Evolutionary conservation across 2,797 vertebrate genomes (phyloP).

Genomic region (Anguilla obscura): DNA sequence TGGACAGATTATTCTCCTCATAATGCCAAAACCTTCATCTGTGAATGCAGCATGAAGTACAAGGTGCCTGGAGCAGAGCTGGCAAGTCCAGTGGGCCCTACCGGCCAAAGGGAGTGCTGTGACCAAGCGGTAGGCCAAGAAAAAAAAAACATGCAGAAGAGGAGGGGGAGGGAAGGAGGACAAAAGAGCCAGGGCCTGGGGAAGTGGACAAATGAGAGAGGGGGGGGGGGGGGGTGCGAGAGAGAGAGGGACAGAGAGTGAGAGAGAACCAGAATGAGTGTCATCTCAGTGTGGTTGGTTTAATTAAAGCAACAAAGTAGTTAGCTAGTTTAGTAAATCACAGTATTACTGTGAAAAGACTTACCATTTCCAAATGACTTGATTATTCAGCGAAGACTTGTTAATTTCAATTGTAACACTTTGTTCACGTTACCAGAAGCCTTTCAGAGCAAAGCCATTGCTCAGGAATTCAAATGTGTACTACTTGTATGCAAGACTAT

Average conservation of each 20-base stretch:
- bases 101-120: neutral
- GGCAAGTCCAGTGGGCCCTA: neutral
- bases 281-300: neutral
- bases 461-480: neutral
- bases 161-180: neutral
- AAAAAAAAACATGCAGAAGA: neutral
- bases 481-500: no score
- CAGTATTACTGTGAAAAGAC: constrained; percentile 16
- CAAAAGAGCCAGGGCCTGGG: constrained; percentile 20
- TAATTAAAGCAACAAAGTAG: no score
- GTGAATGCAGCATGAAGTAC: constrained; percentile 19
- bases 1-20: neutral
- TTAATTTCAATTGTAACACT: neutral
- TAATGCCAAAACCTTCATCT: neutral
- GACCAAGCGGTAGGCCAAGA: neutral
- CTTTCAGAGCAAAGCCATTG: neutral
- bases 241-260: constrained; percentile 22
- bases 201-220: constrained; percentile 18
- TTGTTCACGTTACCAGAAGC: neutral
- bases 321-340: neutral
- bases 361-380: neutral
- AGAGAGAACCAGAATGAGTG: neutral
- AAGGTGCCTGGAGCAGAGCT: constrained; percentile 4
- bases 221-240: constrained; percentile 21
- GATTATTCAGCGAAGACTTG: neutral